phyloP scores from a whole-genome alignment of 2,888 invertebrate species.

The Amiota mariae region DNA sequence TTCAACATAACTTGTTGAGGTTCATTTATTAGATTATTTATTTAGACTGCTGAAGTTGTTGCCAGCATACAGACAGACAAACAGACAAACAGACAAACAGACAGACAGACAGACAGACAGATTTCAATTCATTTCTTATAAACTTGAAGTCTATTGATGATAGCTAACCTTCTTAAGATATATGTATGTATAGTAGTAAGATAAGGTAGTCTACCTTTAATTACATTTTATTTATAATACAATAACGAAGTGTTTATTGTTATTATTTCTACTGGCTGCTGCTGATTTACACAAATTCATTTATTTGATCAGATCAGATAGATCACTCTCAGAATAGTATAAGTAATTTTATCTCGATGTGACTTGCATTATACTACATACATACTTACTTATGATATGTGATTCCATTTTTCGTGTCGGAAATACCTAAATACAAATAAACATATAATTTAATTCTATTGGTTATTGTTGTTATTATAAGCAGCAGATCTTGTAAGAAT shows the following conservation, averaged over 20 bases:
- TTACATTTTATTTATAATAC: conserved; percentile 19
- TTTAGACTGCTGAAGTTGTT: conserved; percentile 49
- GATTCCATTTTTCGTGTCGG: conserved; percentile 42
- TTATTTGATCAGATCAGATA: no score
- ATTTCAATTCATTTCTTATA: conserved; percentile 4
- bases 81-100: neutral
- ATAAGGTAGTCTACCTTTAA: conserved; percentile 16
- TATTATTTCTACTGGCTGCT: conserved; percentile 47
- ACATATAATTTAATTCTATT: conserved; percentile 45
- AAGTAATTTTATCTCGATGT: conserved; percentile 56
- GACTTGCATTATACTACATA: conserved; percentile 39
- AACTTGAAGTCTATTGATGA: neutral
- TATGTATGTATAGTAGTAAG: no score
- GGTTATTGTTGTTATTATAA: conserved; percentile 7
- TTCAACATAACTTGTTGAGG: conserved; percentile 41
- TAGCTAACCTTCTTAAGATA: neutral
- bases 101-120: neutral
- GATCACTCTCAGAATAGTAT: no score
- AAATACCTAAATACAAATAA: conserved; percentile 55
- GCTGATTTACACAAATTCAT: conserved; percentile 49
- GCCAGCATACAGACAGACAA: neutral
- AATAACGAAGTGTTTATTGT: conserved; percentile 7
- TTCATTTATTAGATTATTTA: conserved; percentile 61
- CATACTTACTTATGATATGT: neutral
- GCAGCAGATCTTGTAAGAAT: conserved; percentile 18